Conservation (phyloP, 2,113 vertebrate species). For the Ramphastos sulfuratus region DNA sequence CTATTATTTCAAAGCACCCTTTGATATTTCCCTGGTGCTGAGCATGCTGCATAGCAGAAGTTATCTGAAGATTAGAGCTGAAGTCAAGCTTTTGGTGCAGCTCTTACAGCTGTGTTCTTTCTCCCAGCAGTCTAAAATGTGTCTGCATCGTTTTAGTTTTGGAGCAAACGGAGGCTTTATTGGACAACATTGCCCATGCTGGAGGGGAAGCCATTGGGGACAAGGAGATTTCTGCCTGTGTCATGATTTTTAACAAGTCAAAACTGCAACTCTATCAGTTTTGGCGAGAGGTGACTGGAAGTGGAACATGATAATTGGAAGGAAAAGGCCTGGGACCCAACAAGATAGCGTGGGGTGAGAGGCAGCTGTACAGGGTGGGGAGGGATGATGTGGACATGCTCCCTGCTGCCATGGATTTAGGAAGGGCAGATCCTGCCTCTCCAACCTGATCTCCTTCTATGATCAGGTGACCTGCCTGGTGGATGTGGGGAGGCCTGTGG, state of each 20-base stretch:
- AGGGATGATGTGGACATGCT: not conserved
- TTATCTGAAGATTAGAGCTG: constrained; percentile 44
- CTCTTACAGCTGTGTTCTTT: constrained; percentile 41
- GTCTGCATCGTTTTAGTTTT: constrained; percentile 19
- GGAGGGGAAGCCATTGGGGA: not conserved
- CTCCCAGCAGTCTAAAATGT: not conserved
- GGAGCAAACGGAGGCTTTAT: not conserved
- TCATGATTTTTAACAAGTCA: constrained; percentile 10
- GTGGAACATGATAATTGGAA: constrained; percentile 11
- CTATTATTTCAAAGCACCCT: not conserved
- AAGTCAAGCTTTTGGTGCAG: constrained; percentile 27
- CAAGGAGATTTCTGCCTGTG: not conserved
- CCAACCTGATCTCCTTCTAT: no score
- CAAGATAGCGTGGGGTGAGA: not conserved
- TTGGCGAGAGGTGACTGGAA: not conserved
- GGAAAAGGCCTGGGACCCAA: constrained; percentile 32
- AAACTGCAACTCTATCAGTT: constrained; percentile 29
- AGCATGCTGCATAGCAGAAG: not conserved
- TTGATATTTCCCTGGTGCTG: constrained; percentile 41
- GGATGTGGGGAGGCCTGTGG: no score
- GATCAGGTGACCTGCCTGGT: no score
- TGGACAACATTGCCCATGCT: not conserved
- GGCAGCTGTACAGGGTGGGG: not conserved
- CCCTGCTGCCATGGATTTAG: constrained; percentile 8
- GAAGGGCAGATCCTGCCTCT: no score